phyloP scores from a whole-genome alignment of 2,888 invertebrate species.

The Hyalella azteca region DNA sequence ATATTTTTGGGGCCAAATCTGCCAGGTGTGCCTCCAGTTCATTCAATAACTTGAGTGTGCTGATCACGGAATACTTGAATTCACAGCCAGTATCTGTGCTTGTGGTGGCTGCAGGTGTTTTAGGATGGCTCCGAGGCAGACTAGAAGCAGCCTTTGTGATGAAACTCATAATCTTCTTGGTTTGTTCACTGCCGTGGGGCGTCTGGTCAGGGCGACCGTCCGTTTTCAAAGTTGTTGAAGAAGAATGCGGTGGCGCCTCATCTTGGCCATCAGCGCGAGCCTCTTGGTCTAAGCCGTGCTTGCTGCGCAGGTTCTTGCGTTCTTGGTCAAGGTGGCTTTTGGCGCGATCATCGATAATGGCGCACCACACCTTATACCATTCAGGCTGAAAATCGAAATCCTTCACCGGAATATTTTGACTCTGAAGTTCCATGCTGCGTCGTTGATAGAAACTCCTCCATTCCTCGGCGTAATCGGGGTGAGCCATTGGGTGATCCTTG shows the following conservation, averaged over 20 bases:
- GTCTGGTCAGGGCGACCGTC: neutral
- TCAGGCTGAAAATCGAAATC: slow-evolving; percentile 87
- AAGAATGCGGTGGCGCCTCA: too few relatives aligned
- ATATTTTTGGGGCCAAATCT: neutral
- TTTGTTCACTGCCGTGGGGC: neutral
- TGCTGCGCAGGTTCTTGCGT: slow-evolving; percentile 73
- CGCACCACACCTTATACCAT: slow-evolving; percentile 86
- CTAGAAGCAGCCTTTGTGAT: neutral
- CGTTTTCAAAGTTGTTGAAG: too few relatives aligned
- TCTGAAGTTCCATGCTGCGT: slow-evolving; percentile 78
- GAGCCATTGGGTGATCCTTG: slow-evolving; percentile 84
- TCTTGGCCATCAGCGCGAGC: neutral
- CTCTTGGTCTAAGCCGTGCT: slow-evolving; percentile 68
- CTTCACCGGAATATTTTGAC: slow-evolving; percentile 76
- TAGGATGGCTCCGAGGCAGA: neutral
- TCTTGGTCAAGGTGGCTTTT: slow-evolving; percentile 72
- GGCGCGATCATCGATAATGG: slow-evolving; percentile 79
- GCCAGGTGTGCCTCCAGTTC: neutral
- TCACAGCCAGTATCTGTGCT: neutral
- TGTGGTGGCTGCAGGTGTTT: neutral
- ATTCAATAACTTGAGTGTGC: neutral
- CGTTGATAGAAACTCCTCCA: slow-evolving; percentile 90
- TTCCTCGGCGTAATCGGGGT: slow-evolving; percentile 84
- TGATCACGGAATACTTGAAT: neutral
- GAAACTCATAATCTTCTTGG: neutral